Evolutionary conservation across 2,113 vertebrate species (phyloP).

Genomic region (Trogon melanurus): DNA sequence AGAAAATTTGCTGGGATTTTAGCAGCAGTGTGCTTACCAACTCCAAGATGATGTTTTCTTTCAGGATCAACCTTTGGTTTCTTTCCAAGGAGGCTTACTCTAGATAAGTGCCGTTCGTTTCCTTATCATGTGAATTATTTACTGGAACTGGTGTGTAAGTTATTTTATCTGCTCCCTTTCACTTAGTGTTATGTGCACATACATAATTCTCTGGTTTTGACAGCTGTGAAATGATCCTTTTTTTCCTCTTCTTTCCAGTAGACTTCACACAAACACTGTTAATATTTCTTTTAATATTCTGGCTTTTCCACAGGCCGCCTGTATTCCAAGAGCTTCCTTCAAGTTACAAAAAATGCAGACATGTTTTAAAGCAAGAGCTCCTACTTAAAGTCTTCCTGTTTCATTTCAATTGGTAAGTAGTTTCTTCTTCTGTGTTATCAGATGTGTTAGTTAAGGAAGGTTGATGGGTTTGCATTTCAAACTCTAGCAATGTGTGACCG

Average conservation of each 20-base stretch:
- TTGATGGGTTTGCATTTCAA: not conserved
- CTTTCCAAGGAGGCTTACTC: not conserved
- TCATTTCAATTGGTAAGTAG: not conserved
- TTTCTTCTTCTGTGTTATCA: not conserved
- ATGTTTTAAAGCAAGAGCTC: not conserved
- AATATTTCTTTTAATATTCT: not conserved
- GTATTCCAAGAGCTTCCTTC: not conserved
- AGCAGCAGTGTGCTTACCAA: not conserved
- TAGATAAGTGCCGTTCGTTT: not conserved
- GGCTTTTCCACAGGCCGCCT: not conserved
- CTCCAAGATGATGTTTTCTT: not conserved
- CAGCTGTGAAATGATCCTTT: not conserved
- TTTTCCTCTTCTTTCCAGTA: not conserved
- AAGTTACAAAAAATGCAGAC: not conserved
- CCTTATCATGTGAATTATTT: not conserved
- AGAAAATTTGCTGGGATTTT: not conserved
- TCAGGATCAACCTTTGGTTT: conserved; percentile 11
- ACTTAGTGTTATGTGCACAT: not conserved
- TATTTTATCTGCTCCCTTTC: conserved; percentile 1
- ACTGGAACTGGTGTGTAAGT: not conserved
- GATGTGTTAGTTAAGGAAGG: not conserved
- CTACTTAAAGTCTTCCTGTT: not conserved
- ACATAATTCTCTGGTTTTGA: not conserved
- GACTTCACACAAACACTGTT: not conserved
- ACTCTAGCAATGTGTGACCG: not conserved